Evolutionary conservation across 1,140 invertebrate species (phyloP), one percentile per base, ranked within the genome.

Genomic region (Formica selysi): DNA sequence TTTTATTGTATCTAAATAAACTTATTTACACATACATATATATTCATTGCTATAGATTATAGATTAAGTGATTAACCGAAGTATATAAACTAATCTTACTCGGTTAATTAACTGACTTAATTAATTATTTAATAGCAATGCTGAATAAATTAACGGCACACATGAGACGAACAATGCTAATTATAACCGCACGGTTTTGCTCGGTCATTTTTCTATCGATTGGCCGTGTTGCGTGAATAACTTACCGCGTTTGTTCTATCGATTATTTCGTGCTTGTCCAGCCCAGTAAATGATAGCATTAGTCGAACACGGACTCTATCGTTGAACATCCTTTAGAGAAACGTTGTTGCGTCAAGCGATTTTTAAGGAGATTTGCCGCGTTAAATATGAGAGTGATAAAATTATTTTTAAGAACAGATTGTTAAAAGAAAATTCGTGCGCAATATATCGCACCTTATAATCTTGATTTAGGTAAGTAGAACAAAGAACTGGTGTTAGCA

Each of bases 211-310:
- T 51, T 32, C 36, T 89, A 91, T 91, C 71, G 90, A 92, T 86
- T 71, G 57, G 59, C 44, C 61, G 62, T 71, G 73, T 70, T 76
- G 85, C 76, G 85, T 85, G 88, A 92, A 91, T 89, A 91, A 87
- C 71, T 51, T 85, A 79, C 32, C 41, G 85, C 71, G 85, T 85
- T 87, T 67, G 81, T 89, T 86, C 44, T 88, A 92, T 92, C 85
- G 92, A 92, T 92, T 92, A 84, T 91, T 92, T 86, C 68, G 38
- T 87, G 74, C 74, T 29, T 88, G 71, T 83, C 83, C 86, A 71
- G 79, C 71, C 29, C 61, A 78, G 70, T 59, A 48, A 61, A 87
- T 59, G 83, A 88, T 86, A 89, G 78, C 70, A 41, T 57, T 51
- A 85, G 74, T 78, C 76, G 71, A 78, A 88, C 61, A 78, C 11